Base-by-base conservation (phyloP, 2,797 vertebrate species). In the Spinus pinus region DNA sequence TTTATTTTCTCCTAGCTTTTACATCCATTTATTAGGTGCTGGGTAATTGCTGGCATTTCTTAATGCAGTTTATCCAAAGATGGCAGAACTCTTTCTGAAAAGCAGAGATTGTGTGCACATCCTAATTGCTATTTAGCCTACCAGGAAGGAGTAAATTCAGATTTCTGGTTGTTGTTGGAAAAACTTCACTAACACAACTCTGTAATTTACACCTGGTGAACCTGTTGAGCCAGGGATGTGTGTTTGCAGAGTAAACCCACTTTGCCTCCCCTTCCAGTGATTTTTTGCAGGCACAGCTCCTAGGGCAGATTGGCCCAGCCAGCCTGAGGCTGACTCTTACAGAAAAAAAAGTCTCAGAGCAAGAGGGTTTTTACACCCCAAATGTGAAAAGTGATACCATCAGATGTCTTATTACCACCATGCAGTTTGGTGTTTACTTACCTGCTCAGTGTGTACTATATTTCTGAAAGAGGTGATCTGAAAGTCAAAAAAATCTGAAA, bases 1-100 rank as follows among this genome's bases (percentile, higher is more conserved):
- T 50, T 88, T 88, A 53, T 90, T 86, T 61, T 56, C 64, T 84
- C 8, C 77, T 69, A 27, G 35, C 16, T 75, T 95, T 94, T 88
- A 56, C 44, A 15, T 84, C 49, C 25, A 23, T 88, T 94, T 90
- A 47, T 86, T 65, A 81, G 56, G 19, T 49, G 20, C 31, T 2
- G 13, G 56, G 33, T 86, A 86, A 93, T 94, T 10, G 2, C 80
- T 83, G 77, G 7, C 19, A 65, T 83, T 93, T 86, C 42, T 50
- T 88, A 81, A 72, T 66, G 22, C 16, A 81, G 42, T 81, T 94
- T 75, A 65, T 64, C 35, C 72, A 69, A 88, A 91, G 80, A 69
- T 13, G 86, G 25, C 37, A 65, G 57, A 71, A 86, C 10, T 57
- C 3, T 42, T 83, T 86, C 50, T 66, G 47, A 58, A 58, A 71